Percentiles rank a stretch among this genome's conserved stretches.
Conservation (phyloP, 2,888 invertebrate genomes). For the Bombylius major region DNA sequence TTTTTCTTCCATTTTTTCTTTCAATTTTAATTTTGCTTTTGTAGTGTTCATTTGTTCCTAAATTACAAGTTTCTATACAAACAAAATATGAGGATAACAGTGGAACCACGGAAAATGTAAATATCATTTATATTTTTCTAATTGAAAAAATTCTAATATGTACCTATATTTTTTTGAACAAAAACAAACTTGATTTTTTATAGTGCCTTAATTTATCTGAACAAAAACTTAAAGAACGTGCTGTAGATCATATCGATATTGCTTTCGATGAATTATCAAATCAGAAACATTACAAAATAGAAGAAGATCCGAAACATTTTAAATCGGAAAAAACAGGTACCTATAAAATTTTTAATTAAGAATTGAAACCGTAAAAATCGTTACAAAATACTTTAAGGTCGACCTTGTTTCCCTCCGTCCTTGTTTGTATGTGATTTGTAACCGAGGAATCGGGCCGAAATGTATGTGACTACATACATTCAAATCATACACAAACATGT, state of each 20-base stretch:
- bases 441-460: too few species aligned
- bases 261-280: conserved; percentile 70
- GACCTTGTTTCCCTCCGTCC: too few species aligned
- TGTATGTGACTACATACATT: too few species aligned
- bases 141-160: too few species aligned
- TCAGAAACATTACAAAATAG: conserved; percentile 77
- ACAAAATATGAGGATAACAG: conserved; percentile 84
- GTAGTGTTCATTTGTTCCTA: conserved; percentile 83
- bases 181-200: background rate
- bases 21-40: conserved; percentile 29
- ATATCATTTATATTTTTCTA: conserved; percentile 23
- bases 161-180: too few species aligned
- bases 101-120: conserved; percentile 79
- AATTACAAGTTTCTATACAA: conserved; percentile 71
- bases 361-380: too few species aligned
- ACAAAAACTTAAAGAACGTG: conserved; percentile 58
- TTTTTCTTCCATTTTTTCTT: background rate
- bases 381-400: too few species aligned
- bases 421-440: too few species aligned
- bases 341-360: background rate
- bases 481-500: too few species aligned
- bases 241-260: conserved; percentile 74
- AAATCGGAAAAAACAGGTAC: conserved; percentile 60
- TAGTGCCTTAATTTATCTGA: conserved; percentile 62
- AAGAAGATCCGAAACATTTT: conserved; percentile 76